Percentiles rank a stretch among this genome's conserved stretches.
Conservation (phyloP, 2,113 vertebrate species). For the Indri indri region DNA sequence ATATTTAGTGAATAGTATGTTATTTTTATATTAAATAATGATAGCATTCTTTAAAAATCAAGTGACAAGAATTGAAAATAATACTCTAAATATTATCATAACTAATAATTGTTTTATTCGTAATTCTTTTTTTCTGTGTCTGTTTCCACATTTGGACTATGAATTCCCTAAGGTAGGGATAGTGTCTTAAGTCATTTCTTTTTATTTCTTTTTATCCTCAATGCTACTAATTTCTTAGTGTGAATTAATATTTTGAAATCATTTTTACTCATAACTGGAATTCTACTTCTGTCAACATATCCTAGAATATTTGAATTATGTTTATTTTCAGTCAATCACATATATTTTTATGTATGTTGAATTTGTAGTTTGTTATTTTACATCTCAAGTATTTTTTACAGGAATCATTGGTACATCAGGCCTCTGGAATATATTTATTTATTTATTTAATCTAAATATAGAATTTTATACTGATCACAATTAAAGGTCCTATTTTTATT, state of each 20-base stretch:
- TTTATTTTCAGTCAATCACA: background rate
- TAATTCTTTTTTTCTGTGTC: background rate
- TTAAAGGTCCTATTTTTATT: background rate
- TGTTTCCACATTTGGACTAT: background rate
- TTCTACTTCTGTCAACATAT: background rate
- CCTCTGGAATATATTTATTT: background rate
- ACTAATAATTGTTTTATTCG: background rate
- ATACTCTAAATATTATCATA: background rate
- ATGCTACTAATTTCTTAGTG: background rate
- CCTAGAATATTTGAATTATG: background rate
- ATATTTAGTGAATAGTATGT: background rate
- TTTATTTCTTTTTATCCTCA: background rate
- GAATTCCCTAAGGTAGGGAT: background rate
- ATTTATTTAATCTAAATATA: background rate
- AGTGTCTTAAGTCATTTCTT: background rate
- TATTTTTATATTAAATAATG: background rate
- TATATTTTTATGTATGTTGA: background rate
- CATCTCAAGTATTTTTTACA: background rate
- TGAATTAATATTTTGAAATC: slow-evolving; percentile 16
- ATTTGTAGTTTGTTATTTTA: background rate
- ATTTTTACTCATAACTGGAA: background rate
- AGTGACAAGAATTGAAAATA: background rate
- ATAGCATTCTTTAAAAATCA: background rate
- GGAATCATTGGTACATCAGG: background rate
- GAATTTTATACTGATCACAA: background rate